phyloP scores from a whole-genome alignment of 2,797 vertebrate genomes.

The Peromyscus melanophrys region DNA sequence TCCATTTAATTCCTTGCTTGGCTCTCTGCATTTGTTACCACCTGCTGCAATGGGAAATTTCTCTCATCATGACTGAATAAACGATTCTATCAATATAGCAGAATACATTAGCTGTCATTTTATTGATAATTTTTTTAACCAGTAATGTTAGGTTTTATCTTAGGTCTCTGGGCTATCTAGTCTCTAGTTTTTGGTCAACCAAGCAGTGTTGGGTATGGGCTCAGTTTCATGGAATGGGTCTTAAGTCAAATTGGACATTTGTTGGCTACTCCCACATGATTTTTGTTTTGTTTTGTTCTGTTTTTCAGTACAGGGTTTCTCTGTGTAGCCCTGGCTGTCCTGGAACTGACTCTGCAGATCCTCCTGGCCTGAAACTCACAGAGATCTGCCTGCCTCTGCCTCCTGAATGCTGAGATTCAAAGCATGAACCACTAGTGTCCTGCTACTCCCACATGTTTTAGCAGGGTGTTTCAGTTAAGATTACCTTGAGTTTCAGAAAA shows the following conservation, averaged over 20 bases:
- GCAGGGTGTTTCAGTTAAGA: not conserved
- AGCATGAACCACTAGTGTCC: too few species aligned
- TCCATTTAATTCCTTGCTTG: not conserved
- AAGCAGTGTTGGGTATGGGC: too few species aligned
- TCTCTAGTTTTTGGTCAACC: not conserved
- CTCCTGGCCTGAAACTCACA: too few species aligned
- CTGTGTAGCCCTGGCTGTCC: too few species aligned
- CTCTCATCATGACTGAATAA: not conserved
- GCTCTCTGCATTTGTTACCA: not conserved
- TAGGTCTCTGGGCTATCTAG: not conserved
- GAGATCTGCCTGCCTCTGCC: too few species aligned
- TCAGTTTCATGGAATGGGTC: not conserved
- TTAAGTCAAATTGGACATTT: not conserved
- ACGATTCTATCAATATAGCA: not conserved
- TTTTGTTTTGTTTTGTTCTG: too few species aligned
- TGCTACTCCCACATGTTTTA: not conserved
- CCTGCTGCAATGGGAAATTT: not conserved
- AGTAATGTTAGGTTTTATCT: not conserved
- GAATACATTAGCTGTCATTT: not conserved
- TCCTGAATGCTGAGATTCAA: too few species aligned
- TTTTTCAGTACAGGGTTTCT: too few species aligned
- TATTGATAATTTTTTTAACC: not conserved
- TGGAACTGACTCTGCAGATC: too few species aligned
- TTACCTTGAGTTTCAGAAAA: not conserved
- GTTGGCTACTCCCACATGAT: not conserved